Conservation (phyloP, 2,888 invertebrate species). For the Hoplodrina ambigua region DNA sequence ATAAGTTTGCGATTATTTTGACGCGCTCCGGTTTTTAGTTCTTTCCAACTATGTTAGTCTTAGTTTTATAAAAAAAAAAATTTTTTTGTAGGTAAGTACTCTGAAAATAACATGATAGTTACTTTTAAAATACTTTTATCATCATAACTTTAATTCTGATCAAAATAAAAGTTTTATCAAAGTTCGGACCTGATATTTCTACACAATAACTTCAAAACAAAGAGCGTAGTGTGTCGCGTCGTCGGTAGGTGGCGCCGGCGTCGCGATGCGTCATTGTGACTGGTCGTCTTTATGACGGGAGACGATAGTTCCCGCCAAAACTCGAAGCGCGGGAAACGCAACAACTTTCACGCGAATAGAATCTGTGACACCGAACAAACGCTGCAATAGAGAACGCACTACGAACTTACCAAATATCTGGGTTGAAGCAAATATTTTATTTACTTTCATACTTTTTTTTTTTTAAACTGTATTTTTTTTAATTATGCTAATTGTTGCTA, state of each 20-base stretch:
- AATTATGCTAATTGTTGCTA: too few species aligned
- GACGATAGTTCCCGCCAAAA: conserved; percentile 71
- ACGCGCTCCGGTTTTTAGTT: background rate
- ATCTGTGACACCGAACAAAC: conserved; percentile 16
- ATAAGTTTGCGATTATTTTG: background rate
- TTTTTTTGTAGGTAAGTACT: background rate
- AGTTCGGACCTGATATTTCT: conserved; percentile 10
- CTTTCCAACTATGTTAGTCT: background rate
- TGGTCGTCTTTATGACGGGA: conserved; percentile 64
- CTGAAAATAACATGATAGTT: background rate
- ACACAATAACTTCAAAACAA: conserved; percentile 47
- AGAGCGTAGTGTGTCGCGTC: conserved; percentile 25
- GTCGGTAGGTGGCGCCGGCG: conserved; percentile 62
- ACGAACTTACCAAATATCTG: conserved; percentile 33
- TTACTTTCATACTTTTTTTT: background rate
- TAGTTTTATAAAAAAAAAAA: background rate
- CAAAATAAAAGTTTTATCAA: conserved; percentile 5
- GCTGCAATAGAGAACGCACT: conserved; percentile 19
- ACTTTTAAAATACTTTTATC: background rate
- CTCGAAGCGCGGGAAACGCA: conserved; percentile 70
- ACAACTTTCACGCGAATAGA: conserved; percentile 72
- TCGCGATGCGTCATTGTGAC: conserved; percentile 69
- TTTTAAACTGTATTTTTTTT: too few species aligned
- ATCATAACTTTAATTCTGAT: background rate
- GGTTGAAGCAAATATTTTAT: background rate